Base-by-base conservation (phyloP, 2,888 invertebrate species). In the Petrolisthes cinctipes region DNA sequence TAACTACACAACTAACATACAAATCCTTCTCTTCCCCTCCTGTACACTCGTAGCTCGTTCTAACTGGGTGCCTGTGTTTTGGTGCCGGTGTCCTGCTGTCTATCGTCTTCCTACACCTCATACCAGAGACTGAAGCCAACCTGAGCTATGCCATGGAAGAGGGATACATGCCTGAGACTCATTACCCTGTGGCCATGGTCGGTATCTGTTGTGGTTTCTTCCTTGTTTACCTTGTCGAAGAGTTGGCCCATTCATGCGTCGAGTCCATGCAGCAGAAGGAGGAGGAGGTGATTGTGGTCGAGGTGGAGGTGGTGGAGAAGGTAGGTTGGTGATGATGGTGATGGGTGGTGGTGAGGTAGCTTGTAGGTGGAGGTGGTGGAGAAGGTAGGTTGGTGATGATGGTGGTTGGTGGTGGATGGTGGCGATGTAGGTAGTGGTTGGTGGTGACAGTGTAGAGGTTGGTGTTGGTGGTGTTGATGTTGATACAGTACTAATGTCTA, bases 61-160 rank as follows among this genome's bases (percentile, higher is more conserved):
- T 82, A 82, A 6, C 80, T 61, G 57, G 66, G 11, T 14, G 71
- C 56, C 86, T 93, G 86, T 94, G 94, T 78, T 94, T 94, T 91
- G 94, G 94, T 37, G 94, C 94, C 9, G 94, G 94, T 9, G 94
- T 94, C 4, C 92, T 94, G n/a, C 93, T 94, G 85, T 94, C 94
- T 57, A 94, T 94, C 2, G 94, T 94, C 89, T 94, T 94, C 91
- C 92, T 94, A n/a, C 94, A 94, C 91, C 94, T 94, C 93, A 93
- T 94, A 91, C 94, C 94, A 1, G 94, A 94, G 92, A 89, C 88
- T 6, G 56, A 88, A 57, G 90, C 89, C 56, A 83, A 68, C 14
- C 83, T 90, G 68, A 6, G n/a, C 20, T 37, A 9, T 5, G 85
- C 84, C 51, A 37, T 61, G 20, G 53, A 56, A 9, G n/a, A 9